These are phyloP conservation scores for Boulengeromyrus knoepffleri DNA, from an alignment of 2,113 vertebrate species.

Conservation along the genomic window DNA sequence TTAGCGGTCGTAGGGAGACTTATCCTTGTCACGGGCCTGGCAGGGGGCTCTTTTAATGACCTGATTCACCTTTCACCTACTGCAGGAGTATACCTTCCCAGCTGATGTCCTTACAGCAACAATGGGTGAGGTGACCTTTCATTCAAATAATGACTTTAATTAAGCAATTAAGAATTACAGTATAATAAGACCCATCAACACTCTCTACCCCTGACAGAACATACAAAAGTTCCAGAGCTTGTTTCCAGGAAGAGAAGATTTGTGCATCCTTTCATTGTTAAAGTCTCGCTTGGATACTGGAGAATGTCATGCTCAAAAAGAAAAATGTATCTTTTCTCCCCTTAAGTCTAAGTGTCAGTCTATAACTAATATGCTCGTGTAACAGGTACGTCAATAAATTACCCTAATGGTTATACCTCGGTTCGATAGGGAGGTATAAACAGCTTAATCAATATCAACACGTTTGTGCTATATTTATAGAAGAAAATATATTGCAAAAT, in stretches of 20 bases:
- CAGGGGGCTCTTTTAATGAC: not conserved
- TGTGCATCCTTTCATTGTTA: not conserved
- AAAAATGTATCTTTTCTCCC: not conserved
- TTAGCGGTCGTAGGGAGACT: not conserved
- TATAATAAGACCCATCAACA: not conserved
- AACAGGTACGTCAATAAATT: no score
- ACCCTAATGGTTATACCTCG: no score
- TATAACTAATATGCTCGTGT: not conserved
- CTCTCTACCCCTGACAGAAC: not conserved
- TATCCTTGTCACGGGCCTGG: not conserved
- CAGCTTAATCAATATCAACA: no score
- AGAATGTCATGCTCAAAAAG: not conserved
- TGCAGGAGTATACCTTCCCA: not conserved
- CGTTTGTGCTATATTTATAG: no score
- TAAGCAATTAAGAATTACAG: not conserved
- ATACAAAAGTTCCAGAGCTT: not conserved
- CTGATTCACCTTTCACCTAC: not conserved
- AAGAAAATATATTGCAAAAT: no score
- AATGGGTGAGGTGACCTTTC: not conserved
- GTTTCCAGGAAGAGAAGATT: not conserved
- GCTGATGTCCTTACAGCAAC: not conserved
- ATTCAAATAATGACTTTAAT: slow-evolving; percentile 3
- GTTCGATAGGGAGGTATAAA: no score
- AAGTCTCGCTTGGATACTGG: not conserved
- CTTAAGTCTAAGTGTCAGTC: not conserved